Evolutionary conservation across 2,888 invertebrate species (phyloP), one percentile per base, ranked within the genome.

Genomic region (Xanthia togata): DNA sequence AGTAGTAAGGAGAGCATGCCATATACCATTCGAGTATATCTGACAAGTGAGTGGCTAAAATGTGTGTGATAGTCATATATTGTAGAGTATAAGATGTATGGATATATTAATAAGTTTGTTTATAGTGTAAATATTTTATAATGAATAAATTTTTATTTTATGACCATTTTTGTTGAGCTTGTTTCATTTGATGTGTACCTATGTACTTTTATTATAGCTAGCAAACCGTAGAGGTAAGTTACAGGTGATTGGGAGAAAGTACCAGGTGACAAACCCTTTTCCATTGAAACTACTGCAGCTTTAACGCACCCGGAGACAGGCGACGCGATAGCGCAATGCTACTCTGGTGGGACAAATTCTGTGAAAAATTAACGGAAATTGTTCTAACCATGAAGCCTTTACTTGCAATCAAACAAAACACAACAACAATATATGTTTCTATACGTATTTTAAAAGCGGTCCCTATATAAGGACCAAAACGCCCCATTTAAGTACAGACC

Each of bases 1-100:
- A 89, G 95, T 98, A 88, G 93, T 98, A 74, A 96, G 97, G 86
- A 97, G 97, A 91, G 97, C 97, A 87, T 97, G 97, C 89, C 97
- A 97, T 92, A 97, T 97, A 92, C 97, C 97, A 11, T 97, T 97
- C 88, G 97, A 97, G 92, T 97, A 97, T 89, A 97, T 97, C 90
- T 97, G 91, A 97, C 20, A 50, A 73, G 20, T 64, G 70, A 76
- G 73, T 82, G 79, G 64, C 62, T 68, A 76, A 81, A 70, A 80
- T 82, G 82, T 76, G 81, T 80, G 82, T 76, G 62, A 83, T 87
- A 90, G 89, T 89, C 87, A 87, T 85, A 86, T 87, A 88, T 80
- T 85, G 41, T 85, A 82, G 79, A 76, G 53, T 87, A 2, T 31
- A 31, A 31, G 31, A 31, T 31, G 31, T 31, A 88, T 79, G 71